Evolutionary conservation across 2,797 vertebrate species (phyloP).

Genomic region (Rhynchonycteris naso): DNA sequence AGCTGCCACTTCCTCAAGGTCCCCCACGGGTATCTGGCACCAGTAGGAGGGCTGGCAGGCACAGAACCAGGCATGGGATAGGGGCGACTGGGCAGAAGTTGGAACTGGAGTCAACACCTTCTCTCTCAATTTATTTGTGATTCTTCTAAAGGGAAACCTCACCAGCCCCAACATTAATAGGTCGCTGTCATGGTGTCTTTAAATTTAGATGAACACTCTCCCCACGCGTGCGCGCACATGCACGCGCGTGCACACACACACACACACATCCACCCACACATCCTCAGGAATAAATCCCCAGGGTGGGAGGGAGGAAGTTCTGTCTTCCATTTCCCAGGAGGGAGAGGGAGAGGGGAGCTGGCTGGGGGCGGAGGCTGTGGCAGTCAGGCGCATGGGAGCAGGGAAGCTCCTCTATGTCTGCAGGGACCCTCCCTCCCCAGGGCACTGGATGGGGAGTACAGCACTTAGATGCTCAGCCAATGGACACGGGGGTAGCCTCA

Average conservation of each 20-base stretch:
- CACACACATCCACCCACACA: slow-evolving; percentile 58
- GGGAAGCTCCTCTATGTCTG: background rate
- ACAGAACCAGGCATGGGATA: accelerated
- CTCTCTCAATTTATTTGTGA: background rate
- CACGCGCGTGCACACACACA: background rate
- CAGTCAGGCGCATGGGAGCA: background rate
- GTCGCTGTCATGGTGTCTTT: slow-evolving; percentile 52
- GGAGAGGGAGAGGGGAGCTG: background rate
- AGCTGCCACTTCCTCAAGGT: background rate
- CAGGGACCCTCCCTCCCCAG: background rate
- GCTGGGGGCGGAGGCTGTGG: background rate
- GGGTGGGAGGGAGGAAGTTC: background rate
- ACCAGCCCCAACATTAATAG: slow-evolving; percentile 54
- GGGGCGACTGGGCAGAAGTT: background rate
- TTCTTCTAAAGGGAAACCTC: background rate
- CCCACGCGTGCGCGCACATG: no score
- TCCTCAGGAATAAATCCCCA: slow-evolving; percentile 60
- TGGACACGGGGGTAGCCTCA: no score
- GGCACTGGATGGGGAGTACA: background rate
- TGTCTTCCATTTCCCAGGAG: slow-evolving; percentile 25
- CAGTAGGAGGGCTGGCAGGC: background rate
- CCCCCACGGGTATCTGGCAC: background rate
- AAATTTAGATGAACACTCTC: slow-evolving; percentile 62
- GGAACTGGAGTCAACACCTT: background rate
- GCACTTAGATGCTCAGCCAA: background rate